phyloP scores from a whole-genome alignment of 2,113 vertebrate genomes.

The Pungitius pungitius region DNA sequence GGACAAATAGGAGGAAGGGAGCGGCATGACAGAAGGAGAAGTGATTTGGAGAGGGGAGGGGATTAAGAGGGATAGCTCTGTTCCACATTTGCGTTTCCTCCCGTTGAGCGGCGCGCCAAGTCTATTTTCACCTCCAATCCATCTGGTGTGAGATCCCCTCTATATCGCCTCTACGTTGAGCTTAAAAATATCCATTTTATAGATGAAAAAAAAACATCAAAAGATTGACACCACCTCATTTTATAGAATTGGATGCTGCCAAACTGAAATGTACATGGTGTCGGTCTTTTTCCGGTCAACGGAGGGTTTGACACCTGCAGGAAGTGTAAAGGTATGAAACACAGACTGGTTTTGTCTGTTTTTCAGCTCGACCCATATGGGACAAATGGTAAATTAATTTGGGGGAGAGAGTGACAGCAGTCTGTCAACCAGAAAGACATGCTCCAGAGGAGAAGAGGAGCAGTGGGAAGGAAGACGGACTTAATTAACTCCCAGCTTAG shows the following conservation, averaged over 20 bases:
- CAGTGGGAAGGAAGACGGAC: slow-evolving; percentile 58
- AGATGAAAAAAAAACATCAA: slow-evolving; percentile 30
- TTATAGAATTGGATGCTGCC: slow-evolving; percentile 68
- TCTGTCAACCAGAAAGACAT: slow-evolving; percentile 65
- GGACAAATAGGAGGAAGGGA: slow-evolving; percentile 57
- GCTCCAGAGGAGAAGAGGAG: slow-evolving; percentile 64
- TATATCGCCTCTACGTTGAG: slow-evolving; percentile 53
- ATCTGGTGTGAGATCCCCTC: slow-evolving; percentile 71
- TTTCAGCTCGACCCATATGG: slow-evolving; percentile 52
- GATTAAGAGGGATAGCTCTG: slow-evolving; percentile 63
- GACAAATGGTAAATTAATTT: slow-evolving; percentile 46
- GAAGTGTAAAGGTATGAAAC: slow-evolving; percentile 59
- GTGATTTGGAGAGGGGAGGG: slow-evolving; percentile 57
- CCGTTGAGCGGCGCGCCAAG: slow-evolving; percentile 63
- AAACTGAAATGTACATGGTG: slow-evolving; percentile 68
- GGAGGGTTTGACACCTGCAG: slow-evolving; percentile 37
- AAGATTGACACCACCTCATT: slow-evolving; percentile 67
- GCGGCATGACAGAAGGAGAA: slow-evolving; percentile 55
- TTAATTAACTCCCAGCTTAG: slow-evolving; percentile 77
- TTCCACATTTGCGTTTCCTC: slow-evolving; percentile 68
- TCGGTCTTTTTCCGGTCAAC: slow-evolving; percentile 51
- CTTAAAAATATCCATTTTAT: slow-evolving; percentile 33
- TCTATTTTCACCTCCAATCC: slow-evolving; percentile 76
- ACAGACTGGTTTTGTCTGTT: slow-evolving; percentile 39
- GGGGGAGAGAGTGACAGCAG: slow-evolving; percentile 69